Evolutionary conservation across 2,113 vertebrate genomes (phyloP).

Genomic region (Cyanocitta stelleri): DNA sequence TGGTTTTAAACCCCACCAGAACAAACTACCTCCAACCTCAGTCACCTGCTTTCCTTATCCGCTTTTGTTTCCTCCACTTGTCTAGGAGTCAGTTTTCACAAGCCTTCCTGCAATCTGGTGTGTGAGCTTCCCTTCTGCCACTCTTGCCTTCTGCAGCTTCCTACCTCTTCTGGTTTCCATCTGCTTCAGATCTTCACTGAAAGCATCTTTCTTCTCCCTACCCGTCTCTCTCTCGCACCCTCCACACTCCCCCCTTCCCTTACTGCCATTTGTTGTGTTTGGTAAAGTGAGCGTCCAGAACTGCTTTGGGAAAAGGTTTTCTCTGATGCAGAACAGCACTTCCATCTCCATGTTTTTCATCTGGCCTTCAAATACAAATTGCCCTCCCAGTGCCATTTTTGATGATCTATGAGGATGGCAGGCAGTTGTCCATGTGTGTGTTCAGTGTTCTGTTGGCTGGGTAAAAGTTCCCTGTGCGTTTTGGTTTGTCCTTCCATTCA

Average conservation of each 20-base stretch:
- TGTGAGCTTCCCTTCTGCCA: conserved; percentile 34
- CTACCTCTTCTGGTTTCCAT: conserved; percentile 38
- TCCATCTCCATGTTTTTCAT: not conserved
- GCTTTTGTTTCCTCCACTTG: not conserved
- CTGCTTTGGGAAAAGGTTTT: not conserved
- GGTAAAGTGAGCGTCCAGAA: not conserved
- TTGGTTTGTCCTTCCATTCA: conserved; percentile 67
- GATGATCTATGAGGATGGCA: not conserved
- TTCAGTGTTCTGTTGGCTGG: conserved; percentile 21
- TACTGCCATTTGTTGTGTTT: not conserved
- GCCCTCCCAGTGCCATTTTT: not conserved
- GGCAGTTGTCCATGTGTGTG: not conserved
- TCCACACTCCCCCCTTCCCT: not conserved
- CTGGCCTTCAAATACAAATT: not conserved
- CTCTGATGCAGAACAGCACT: not conserved
- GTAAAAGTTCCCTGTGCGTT: conserved; percentile 66
- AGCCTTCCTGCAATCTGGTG: conserved; percentile 9
- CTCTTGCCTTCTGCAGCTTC: conserved; percentile 20
- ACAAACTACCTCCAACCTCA: not conserved
- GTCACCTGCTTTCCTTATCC: not conserved
- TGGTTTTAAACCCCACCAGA: not conserved
- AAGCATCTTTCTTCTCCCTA: not conserved
- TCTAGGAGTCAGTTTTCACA: not conserved
- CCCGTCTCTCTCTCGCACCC: not conserved
- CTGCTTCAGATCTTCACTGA: conserved; percentile 31